Evolutionary conservation across 2,113 vertebrate species (phyloP), one percentile per base, ranked within the genome.

Genomic region (Mobula birostris): DNA sequence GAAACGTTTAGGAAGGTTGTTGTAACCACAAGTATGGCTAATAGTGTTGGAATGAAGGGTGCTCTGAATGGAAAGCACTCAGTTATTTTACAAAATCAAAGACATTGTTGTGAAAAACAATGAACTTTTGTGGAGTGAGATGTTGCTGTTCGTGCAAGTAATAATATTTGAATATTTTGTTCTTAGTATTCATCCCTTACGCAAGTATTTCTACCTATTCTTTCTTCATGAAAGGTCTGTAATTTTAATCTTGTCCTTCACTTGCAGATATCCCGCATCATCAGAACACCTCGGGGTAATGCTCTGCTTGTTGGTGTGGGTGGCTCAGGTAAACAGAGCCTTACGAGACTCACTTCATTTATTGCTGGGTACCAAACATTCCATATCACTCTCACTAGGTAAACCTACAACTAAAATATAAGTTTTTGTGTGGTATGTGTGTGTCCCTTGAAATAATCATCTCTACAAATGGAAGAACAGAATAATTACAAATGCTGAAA

Each of bases 251-350:
- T 21, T 91, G 0, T 29, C 68, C n/a, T 0, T 9, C 94, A 2
- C n/a, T 78, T 19, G 61, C 93, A 99, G 99, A 97, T 99, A 94
- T 99, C 98, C 0, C 97, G 98, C 19, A 97, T 99, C 94, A 98
- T 99, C 94, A 97, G 98, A 2, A 98, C 97, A n/a, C 97, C 98
- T 36, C 95, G 96, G 58, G 99, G 99, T 94, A 98, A 98, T 93
- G 98, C 98, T 78, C 97, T 99, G 82, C 95, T 99, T 91, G 98
- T 99, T 3, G 98, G 98, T 63, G 98, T 99, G 92, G 98, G 98
- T 0, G 98, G 98, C 8, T 99, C 98, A 32, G 98, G 99, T 94
- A 99, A 98, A 95, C 98, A 99, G 95, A 99, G 98, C 94, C 95
- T 99, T 95, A 98, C 98, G 2, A 98, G 97, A 95, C 95, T 99